phyloP scores from a whole-genome alignment of 2,888 invertebrate species.

The Rhaphigaster nebulosa region DNA sequence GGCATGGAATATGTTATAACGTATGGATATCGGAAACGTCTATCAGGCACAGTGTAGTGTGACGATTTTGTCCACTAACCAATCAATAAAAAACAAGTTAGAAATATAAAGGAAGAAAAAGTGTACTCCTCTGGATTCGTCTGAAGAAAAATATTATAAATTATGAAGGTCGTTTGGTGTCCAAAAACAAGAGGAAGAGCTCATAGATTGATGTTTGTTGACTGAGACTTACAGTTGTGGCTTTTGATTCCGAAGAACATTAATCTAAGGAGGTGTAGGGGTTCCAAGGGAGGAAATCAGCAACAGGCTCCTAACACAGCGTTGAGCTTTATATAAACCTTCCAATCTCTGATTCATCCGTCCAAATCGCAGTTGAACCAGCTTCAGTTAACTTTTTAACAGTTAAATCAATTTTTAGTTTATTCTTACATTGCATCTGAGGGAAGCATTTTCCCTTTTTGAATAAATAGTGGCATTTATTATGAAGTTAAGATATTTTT shows the following conservation, averaged over 20 bases:
- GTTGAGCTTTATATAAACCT: neutral
- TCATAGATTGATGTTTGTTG: conserved; percentile 11
- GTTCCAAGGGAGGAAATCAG: neutral
- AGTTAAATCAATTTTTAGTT: too few species aligned
- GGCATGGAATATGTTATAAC: too few species aligned
- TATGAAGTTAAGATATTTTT: neutral
- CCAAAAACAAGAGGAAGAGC: neutral
- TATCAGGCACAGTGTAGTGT: too few species aligned
- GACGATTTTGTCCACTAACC: too few species aligned
- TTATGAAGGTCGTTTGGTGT: neutral
- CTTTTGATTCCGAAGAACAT: conserved; percentile 26
- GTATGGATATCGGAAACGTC: too few species aligned
- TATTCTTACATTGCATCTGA: too few species aligned
- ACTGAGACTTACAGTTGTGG: conserved; percentile 26
- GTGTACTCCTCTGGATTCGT: too few species aligned
- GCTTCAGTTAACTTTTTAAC: neutral
- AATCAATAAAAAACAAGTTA: too few species aligned
- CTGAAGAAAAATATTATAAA: neutral
- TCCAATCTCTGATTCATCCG: neutral
- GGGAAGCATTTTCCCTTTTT: too few species aligned
- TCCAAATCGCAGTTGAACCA: neutral
- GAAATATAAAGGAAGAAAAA: too few species aligned
- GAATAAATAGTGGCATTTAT: too few species aligned
- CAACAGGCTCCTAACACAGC: neutral
- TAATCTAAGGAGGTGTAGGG: conserved; percentile 27